These are phyloP conservation scores for Glaucidium brasilianum DNA, from an alignment of 2,113 vertebrate species.

Conservation along the genomic window DNA sequence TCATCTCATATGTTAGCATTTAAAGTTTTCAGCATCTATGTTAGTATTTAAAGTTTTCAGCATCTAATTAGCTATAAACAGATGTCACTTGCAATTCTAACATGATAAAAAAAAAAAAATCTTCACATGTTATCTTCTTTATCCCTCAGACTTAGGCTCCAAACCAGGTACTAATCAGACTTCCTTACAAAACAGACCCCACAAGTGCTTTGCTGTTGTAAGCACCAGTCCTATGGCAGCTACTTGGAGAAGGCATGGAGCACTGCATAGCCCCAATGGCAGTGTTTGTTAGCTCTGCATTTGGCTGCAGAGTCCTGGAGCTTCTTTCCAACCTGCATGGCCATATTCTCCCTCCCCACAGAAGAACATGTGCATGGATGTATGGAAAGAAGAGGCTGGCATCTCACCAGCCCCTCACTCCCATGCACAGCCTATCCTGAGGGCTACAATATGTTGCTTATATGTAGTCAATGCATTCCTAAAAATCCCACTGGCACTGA, in stretches of 20 bases:
- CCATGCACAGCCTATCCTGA: neutral
- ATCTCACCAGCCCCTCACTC: no score
- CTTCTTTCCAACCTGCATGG: neutral
- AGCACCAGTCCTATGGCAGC: neutral
- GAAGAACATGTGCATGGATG: neutral
- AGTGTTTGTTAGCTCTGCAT: neutral
- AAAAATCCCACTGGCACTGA: neutral
- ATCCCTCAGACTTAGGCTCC: neutral
- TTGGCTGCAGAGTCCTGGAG: neutral
- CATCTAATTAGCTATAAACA: neutral
- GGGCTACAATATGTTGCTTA: neutral
- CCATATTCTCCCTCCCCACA: neutral
- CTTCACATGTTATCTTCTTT: neutral
- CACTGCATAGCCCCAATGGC: accelerated
- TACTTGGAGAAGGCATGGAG: neutral
- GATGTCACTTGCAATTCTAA: neutral
- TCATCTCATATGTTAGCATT: neutral
- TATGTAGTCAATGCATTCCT: neutral
- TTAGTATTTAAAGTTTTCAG: neutral
- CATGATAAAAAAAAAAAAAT: neutral
- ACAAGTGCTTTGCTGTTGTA: neutral
- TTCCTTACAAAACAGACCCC: neutral
- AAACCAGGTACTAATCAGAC: neutral
- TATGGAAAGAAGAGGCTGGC: neutral
- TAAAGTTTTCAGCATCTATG: neutral